Conservation (phyloP, 1,140 invertebrate species). For the Bilobella aurantiaca region DNA sequence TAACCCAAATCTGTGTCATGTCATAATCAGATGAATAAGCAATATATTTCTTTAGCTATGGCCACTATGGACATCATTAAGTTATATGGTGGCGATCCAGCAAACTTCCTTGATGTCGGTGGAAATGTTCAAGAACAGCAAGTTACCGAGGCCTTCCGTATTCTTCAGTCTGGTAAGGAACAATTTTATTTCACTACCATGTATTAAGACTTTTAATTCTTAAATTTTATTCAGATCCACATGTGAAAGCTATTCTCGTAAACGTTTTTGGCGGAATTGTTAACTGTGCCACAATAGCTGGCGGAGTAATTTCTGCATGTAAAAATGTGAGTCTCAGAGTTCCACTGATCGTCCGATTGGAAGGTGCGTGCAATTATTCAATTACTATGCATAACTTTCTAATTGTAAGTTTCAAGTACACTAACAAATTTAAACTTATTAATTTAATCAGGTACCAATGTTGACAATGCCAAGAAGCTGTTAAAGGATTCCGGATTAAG, state of each 20-base stretch:
- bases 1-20: too few species aligned
- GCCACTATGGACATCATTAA: slow-evolving; percentile 73
- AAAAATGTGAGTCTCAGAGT: slow-evolving; percentile 67
- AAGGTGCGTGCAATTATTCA: too few species aligned
- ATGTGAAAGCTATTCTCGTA: slow-evolving; percentile 89
- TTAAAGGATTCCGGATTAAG: slow-evolving; percentile 69
- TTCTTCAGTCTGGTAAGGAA: slow-evolving; percentile 56
- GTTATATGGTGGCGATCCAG: slow-evolving; percentile 59
- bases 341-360: slow-evolving; percentile 83
- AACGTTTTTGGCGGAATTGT: slow-evolving; percentile 99
- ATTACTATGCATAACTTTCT: not conserved
- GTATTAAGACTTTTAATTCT: too few species aligned
- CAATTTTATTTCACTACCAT: too few species aligned
- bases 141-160: slow-evolving; percentile 62
- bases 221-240: slow-evolving; percentile 54
- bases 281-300: slow-evolving; percentile 93
- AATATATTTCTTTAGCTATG: too few species aligned
- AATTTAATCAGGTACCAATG: slow-evolving; percentile 55
- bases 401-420: not conserved
- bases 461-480: slow-evolving; percentile 54
- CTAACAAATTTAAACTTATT: slow-evolving; percentile 6
- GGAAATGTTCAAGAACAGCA: slow-evolving; percentile 63
- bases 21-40: too few species aligned
- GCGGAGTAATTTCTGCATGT: slow-evolving; percentile 82
- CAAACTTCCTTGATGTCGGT: slow-evolving; percentile 72